Evolutionary conservation across 2,797 vertebrate species (phyloP), one percentile per base, ranked within the genome.

Genomic region (Valencia hispanica): DNA sequence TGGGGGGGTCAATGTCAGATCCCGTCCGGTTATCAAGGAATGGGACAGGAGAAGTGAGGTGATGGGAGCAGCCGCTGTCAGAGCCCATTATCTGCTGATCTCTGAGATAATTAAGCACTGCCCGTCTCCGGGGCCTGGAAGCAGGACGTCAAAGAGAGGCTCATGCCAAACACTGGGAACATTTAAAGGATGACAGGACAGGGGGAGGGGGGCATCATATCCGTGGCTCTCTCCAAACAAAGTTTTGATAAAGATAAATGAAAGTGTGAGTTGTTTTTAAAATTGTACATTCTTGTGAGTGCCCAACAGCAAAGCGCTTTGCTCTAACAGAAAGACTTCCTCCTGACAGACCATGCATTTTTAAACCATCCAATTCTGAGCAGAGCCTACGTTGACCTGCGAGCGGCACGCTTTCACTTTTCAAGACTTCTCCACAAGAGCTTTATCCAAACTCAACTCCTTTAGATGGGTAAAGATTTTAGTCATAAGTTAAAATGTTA

Each of bases 261-360:
- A 72, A 68, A 80, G 45, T 3, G 59, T 55, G 68, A 70, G 73
- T 39, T 22, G 61, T 66, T 61, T 79, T 57, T 39, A 73, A 87
- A 82, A 27, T 69, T 17, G 71, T 88, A 93, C 88, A 92, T 92
- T 91, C 87, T 79, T 59, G 66, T 57, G 72, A 10, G 39, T 69
- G 66, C 68, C 66, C 66, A 2, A 39, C 68, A 8, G 32, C 1
- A 22, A 74, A 80, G 61, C 74, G 36, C 50, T 8, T 75, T 30
- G 0, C 27, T 74, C 70, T 72, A 63, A 84, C 77, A 79, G 73
- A 15, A 74, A 30, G 30, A 72, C 77, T 7, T 43, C 39, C 63
- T 50, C 70, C 78, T 78, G 76, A 53, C 79, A 65, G 65, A 73
- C 71, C 51, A 22, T 81, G 74, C 61, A 66, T 55, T 80, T 83